Evolutionary conservation across 1,140 invertebrate genomes (phyloP), one percentile per base, ranked within the genome.

Genomic region (Aphaenogaster floridana): DNA sequence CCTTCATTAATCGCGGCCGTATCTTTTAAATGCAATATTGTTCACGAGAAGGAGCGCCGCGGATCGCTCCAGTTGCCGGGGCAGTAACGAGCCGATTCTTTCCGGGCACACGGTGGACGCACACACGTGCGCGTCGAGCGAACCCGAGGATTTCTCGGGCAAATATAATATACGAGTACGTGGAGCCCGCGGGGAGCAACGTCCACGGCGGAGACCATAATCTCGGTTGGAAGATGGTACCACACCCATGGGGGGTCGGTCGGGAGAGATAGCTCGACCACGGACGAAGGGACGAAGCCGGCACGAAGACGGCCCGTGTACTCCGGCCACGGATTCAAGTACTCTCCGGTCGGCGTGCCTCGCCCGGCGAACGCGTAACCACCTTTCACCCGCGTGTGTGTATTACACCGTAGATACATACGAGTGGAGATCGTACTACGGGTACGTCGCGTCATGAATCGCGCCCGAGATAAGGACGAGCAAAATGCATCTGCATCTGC

Each of bases 201-300:
- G 86, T 91, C 86, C 72, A 85, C 86, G 68, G 59, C 83, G 83
- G 77, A 83, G 90, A 88, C 90, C 89, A 91, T 91, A 91, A 91
- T 91, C 90, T 91, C 71, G 54, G 42, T 63, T 83, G 88, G 91
- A 91, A 89, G 89, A 92, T 88, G 90, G 91, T 86, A 92, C 91
- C 92, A 92, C 92, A 92, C 92, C 92, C 92, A 92, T 91, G 91
- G 92, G 92, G 91, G 92, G 92, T 91, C 88, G 86, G 64, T 48
- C 57, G 87, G 78, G 77, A 86, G 84, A 83, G 80, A 88, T 77
- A 66, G 21, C 85, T 48, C 63, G 74, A n/a, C 54, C 42, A 57
- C 59, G 68, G 36, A 79, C 83, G 74, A 66, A 85, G 83, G 66
- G 59, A 64, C 81, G 80, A 84, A 50, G 83, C 72, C 3, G 61